Base-by-base conservation (phyloP, 1,140 invertebrate species). In the Cydia fagiglandana region DNA sequence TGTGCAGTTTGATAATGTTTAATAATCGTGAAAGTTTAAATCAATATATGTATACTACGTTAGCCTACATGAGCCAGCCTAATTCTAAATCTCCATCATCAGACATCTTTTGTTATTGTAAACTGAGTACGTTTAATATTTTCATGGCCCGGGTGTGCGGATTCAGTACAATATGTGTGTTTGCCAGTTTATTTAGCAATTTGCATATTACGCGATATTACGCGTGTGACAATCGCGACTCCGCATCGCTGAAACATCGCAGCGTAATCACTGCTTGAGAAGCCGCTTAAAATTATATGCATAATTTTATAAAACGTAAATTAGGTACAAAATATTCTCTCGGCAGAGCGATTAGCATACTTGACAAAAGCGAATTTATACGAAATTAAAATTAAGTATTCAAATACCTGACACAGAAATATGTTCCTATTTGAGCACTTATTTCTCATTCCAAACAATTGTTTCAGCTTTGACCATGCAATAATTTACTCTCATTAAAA, bases 181-280 rank as follows among this genome's bases (percentile, higher is more conserved):
- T 61, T 61, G 17, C 56, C 17, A 24, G 56, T 61, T 61, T 61
- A 61, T 61, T 61, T 20, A 61, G 17, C 20, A 61, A 61, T 61
- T 61, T 61, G 56, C 56, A 61, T 61, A 61, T 61, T 61, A n/a
- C 50, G 56, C 56, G 56, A 12, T 61, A 24, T 61, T 61, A 61
- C 56, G 17, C 56, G 20, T 61, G 56, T 61, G 17, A 61, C 20
- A 61, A 10, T 61, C 56, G 56, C 20, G 17, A 24, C 56, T 24
- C 17, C 56, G n/a, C 7, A 61, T 20, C 56, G 17, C 9, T 12
- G 2, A 61, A 61, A 24, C 24, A 61, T 61, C 20, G 7, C 56
- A 61, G 56, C 56, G 17, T 61, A 61, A 61, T 61, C 56, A 61
- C 56, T 61, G 15, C 4, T 24, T 61, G 56, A 61, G 20, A 61